phyloP scores from a whole-genome alignment of 1,140 invertebrate species.

The Helicoverpa zea region DNA sequence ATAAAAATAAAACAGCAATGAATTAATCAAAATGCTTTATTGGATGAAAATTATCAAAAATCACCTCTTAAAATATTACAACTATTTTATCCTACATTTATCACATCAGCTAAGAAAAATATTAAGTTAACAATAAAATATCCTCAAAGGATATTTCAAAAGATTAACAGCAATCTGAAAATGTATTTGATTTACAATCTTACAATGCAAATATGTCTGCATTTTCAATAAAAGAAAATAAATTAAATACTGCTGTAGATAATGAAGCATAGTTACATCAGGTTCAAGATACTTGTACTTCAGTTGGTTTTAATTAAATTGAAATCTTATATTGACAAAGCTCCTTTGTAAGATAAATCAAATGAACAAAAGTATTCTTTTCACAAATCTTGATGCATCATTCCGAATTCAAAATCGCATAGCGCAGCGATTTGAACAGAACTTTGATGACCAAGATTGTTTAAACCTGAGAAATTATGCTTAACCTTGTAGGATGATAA shows the following conservation, averaged over 20 bases:
- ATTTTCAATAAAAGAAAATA: neutral
- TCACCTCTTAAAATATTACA: slow-evolving; percentile 6
- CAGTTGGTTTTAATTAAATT: no score
- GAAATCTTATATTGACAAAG: no score
- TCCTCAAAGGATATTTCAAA: neutral
- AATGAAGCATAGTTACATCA: neutral
- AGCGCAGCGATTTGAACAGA: neutral
- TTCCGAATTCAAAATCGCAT: slow-evolving; percentile 13
- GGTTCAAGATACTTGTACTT: neutral
- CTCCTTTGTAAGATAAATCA: no score
- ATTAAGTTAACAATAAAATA: neutral
- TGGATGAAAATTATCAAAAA: slow-evolving; percentile 1
- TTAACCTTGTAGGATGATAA: slow-evolving; percentile 16
- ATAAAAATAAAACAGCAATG: neutral
- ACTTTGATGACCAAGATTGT: neutral
- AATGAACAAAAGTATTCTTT: neutral
- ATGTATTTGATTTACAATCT: neutral
- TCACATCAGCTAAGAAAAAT: slow-evolving; percentile 2
- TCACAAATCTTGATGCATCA: neutral
- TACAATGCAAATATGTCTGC: neutral
- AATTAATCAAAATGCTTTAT: neutral
- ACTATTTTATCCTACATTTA: neutral
- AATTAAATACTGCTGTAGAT: neutral
- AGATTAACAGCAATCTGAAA: neutral
- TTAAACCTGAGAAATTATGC: neutral